Conservation (phyloP, 2,113 vertebrate species). For the Phrynosoma platyrhinos region DNA sequence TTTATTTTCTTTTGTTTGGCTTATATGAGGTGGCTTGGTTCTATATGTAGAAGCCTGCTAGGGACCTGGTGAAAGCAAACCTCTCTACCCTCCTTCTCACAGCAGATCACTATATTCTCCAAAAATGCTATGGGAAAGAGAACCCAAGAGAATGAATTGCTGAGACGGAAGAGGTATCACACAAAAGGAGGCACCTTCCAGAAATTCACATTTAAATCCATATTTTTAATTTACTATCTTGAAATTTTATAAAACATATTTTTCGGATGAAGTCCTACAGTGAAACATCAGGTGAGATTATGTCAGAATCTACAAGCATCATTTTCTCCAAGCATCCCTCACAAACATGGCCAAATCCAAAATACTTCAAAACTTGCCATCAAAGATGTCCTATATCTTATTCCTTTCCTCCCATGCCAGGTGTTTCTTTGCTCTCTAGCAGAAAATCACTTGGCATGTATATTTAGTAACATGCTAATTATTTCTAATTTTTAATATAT, state of each 20-base stretch:
- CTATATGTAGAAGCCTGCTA: background rate
- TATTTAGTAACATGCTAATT: background rate
- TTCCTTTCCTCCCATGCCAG: background rate
- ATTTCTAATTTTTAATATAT: background rate
- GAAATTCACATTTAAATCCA: background rate
- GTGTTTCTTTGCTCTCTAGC: background rate
- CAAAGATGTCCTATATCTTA: background rate
- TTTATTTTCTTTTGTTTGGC: background rate
- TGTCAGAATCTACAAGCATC: background rate
- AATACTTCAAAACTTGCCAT: background rate
- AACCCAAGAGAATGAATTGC: background rate
- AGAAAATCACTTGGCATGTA: background rate
- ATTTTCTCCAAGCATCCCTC: background rate
- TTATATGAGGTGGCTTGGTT: fast-evolving
- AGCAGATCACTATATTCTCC: background rate
- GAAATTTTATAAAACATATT: background rate
- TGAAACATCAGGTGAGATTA: background rate
- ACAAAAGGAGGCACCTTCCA: background rate
- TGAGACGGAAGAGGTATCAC: background rate
- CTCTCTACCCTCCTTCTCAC: background rate
- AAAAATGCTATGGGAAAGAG: background rate
- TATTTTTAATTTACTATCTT: background rate
- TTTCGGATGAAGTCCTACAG: background rate
- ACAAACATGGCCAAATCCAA: background rate
- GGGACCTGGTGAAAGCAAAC: background rate